Conservation (phyloP, 2,888 invertebrate species). For the Lasioglossum vierecki region DNA sequence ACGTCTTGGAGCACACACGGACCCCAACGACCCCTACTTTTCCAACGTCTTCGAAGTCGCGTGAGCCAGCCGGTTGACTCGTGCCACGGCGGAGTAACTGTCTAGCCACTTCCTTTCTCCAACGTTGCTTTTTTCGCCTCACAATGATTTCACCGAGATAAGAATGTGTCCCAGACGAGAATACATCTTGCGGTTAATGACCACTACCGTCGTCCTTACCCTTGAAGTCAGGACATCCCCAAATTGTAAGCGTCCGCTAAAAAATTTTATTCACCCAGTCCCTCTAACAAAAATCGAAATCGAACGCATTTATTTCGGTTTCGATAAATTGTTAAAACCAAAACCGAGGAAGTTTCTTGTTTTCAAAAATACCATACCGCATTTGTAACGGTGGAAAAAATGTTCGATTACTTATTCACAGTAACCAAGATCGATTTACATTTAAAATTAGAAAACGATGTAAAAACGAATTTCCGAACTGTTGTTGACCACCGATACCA, state of each 20-base stretch:
- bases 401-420: constrained; percentile 14
- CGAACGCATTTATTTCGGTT: not conserved
- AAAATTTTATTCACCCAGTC: not conserved
- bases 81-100: constrained; percentile 73
- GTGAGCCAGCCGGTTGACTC: constrained; percentile 60
- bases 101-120: constrained; percentile 52
- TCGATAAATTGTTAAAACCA: not conserved
- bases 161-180: not conserved
- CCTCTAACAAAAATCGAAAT: not conserved
- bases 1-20: constrained; percentile 78
- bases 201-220: not conserved
- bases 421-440: not conserved
- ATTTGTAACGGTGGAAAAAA: not conserved
- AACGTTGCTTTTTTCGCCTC: not conserved
- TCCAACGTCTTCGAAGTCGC: constrained; percentile 79
- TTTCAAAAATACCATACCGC: not conserved
- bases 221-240: not conserved
- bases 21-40: constrained; percentile 60
- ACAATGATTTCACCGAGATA: constrained; percentile 24
- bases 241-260: not conserved
- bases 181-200: too few species aligned
- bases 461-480: not conserved
- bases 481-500: not conserved
- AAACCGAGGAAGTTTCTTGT: not conserved
- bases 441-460: not conserved